These are phyloP conservation scores for Proisotoma minuta DNA, from an alignment of 2,888 invertebrate genomes.

Conservation along the genomic window DNA sequence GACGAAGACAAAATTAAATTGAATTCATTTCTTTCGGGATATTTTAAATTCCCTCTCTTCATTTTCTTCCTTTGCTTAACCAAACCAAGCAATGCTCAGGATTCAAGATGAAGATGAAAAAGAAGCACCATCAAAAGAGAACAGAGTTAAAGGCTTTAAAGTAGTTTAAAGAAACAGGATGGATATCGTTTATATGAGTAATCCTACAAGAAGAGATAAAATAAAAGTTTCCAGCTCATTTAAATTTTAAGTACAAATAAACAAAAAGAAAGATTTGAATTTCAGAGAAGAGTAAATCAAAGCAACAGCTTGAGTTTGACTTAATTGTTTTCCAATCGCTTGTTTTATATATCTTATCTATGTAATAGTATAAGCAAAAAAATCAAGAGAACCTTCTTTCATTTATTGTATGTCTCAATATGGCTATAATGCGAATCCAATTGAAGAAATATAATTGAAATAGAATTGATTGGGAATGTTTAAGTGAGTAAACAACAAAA, in stretches of 20 bases:
- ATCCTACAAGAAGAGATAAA: neutral
- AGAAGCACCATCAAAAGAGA: neutral
- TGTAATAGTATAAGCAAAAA: too few species aligned
- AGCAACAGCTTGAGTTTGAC: too few species aligned
- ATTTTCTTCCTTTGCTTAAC: neutral
- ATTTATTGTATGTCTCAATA: too few species aligned
- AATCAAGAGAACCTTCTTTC: too few species aligned
- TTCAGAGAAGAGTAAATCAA: too few species aligned
- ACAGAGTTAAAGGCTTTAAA: too few species aligned
- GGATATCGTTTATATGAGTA: neutral
- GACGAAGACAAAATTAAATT: constrained; percentile 5
- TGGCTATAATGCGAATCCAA: too few species aligned
- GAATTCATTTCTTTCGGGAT: constrained; percentile 3
- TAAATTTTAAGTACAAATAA: constrained; percentile 2
- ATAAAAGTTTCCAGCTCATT: neutral
- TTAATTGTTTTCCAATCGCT: constrained; percentile 1
- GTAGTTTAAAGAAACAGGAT: too few species aligned
- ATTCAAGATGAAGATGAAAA: neutral
- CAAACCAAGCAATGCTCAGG: neutral
- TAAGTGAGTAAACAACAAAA: neutral
- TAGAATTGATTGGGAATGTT: neutral
- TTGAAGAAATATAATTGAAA: neutral
- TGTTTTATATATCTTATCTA: too few species aligned
- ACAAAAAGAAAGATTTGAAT: too few species aligned
- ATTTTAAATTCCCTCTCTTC: neutral